Conservation (phyloP, 2,113 vertebrate species). For the Maccullochella peelii region DNA sequence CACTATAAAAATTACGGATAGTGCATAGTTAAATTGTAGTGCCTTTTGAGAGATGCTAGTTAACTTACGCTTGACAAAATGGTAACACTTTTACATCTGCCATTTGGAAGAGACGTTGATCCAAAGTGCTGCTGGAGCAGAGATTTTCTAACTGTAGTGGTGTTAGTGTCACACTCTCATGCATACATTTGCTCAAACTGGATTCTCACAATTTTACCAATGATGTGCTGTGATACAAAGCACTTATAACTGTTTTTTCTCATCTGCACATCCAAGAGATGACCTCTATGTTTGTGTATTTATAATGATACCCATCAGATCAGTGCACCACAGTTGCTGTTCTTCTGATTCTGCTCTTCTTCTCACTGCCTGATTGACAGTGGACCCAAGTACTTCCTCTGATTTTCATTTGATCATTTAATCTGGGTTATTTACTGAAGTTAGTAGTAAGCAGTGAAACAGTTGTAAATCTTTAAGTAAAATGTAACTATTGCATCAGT, state of each 20-base stretch:
- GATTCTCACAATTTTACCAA: slow-evolving; percentile 13
- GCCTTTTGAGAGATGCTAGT: slow-evolving; percentile 28
- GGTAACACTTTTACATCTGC: slow-evolving; percentile 35
- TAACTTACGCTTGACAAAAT: slow-evolving; percentile 46
- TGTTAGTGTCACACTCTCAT: slow-evolving; percentile 37
- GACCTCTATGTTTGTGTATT: slow-evolving; percentile 3
- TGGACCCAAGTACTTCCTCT: not conserved
- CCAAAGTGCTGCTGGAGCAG: slow-evolving; percentile 37
- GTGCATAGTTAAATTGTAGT: slow-evolving; percentile 36
- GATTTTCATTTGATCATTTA: not conserved
- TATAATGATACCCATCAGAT: not conserved
- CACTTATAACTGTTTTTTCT: not conserved
- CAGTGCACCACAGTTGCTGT: not conserved
- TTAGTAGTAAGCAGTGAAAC: not conserved
- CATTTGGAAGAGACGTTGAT: slow-evolving; percentile 32
- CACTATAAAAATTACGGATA: slow-evolving; percentile 37
- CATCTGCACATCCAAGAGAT: not conserved
- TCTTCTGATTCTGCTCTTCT: not conserved
- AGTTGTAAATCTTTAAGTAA: not conserved
- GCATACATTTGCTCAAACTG: slow-evolving; percentile 43
- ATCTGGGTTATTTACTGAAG: not conserved
- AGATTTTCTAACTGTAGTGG: slow-evolving; percentile 15
- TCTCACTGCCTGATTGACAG: not conserved
- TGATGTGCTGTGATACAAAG: not conserved
- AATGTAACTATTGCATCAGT: not conserved